Conservation (phyloP, 2,888 invertebrate species). For the Ceriagrion tenellum region DNA sequence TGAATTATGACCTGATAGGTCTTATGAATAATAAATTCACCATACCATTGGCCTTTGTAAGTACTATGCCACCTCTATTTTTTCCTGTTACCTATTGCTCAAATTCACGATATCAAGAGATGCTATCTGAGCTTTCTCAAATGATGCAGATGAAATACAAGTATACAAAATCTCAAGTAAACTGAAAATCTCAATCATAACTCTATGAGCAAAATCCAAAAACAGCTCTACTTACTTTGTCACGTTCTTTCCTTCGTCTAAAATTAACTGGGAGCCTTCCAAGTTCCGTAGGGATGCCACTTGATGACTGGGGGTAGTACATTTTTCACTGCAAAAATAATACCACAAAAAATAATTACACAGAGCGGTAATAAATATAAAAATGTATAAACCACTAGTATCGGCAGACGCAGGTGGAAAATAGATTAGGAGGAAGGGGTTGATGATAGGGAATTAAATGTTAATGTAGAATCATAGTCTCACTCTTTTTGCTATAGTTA, state of each 20-base stretch:
- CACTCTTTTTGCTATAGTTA: no score
- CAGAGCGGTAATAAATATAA: background rate
- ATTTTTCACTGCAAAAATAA: conserved; percentile 29
- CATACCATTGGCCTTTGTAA: no score
- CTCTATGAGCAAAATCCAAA: background rate
- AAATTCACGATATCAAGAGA: background rate
- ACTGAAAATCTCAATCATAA: background rate
- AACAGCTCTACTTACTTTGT: conserved; percentile 34
- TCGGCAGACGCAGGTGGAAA: no score
- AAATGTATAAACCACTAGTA: background rate
- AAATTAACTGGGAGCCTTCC: conserved; percentile 47
- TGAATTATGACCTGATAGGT: no score
- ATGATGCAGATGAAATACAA: background rate
- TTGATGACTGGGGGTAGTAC: conserved; percentile 61
- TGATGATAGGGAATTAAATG: no score
- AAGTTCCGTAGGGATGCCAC: conserved; percentile 50
- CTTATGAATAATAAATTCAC: no score
- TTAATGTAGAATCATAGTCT: no score
- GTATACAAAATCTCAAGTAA: background rate
- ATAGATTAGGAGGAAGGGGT: no score
- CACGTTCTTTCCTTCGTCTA: conserved; percentile 50
- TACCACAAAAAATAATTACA: background rate
- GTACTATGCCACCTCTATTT: no score
- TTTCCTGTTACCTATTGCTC: no score
- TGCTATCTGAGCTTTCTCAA: background rate